phyloP scores from a whole-genome alignment of 37 sponge, comb jelly and placozoan species.

The Haliclona indistincta region DNA sequence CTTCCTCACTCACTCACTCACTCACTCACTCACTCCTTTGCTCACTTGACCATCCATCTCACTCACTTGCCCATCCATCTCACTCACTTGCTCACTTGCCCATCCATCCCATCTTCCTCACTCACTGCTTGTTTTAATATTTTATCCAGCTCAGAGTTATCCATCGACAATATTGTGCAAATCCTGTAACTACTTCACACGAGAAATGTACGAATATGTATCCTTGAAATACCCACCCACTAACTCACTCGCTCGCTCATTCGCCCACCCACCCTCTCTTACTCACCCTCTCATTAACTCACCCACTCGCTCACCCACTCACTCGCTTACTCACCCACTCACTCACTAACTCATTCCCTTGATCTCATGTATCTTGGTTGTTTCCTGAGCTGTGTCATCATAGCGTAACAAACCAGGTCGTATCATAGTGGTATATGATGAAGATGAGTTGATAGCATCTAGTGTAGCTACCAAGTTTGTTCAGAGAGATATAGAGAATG shows the following conservation, averaged over 20 bases:
- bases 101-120: background rate
- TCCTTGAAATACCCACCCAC: constrained; percentile 27
- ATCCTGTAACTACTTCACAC: constrained; percentile 94
- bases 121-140: background rate
- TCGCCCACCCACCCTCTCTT: background rate
- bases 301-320: background rate
- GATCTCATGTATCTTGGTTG: background rate
- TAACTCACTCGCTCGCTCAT: background rate
- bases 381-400: background rate
- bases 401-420: constrained; percentile 94
- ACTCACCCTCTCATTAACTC: background rate
- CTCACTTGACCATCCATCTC: too few species aligned
- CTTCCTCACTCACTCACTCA: too few species aligned
- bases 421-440: constrained; percentile 96
- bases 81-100: background rate
- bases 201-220: constrained; percentile 94
- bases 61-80: background rate
- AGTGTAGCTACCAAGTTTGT: constrained; percentile 86
- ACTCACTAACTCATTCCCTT: background rate
- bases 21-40: too few species aligned
- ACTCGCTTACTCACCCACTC: background rate
- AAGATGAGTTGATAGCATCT: constrained; percentile 96
- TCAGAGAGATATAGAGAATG: constrained; percentile 95
- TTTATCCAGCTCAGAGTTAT: constrained; percentile 74
- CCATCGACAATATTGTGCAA: constrained; percentile 86